A percentile compares a stretch with the other conserved stretches of the same genome.
phyloP scores from a whole-genome alignment of 2,888 invertebrate species.

The Acanthacorydalis orientalis region DNA sequence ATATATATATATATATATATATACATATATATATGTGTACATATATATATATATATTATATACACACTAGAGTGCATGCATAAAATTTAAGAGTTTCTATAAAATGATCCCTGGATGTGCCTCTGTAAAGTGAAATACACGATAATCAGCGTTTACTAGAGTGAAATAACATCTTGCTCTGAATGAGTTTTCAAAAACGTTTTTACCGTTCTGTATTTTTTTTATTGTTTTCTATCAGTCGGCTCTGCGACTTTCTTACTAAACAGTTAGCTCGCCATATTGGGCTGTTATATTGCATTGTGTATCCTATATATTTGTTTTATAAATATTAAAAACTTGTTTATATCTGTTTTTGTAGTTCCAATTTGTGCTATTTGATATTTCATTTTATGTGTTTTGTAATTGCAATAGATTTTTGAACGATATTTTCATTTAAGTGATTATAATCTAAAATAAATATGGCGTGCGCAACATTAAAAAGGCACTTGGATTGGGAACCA shows the following conservation, averaged over 20 bases:
- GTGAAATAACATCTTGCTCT: background rate
- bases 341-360: background rate
- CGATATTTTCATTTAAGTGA: background rate
- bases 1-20: no score
- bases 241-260: background rate
- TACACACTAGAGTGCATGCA: no score
- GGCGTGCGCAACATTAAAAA: constrained; percentile 96
- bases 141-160: background rate
- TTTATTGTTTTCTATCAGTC: constrained; percentile 1
- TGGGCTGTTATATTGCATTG: background rate
- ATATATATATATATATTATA: no score
- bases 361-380: background rate
- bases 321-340: background rate
- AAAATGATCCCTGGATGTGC: no score
- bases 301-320: background rate
- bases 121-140: no score
- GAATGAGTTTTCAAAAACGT: background rate
- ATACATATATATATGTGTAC: no score
- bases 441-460: constrained; percentile 38
- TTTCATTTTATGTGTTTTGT: background rate
- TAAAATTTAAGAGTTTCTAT: no score
- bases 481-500: constrained; percentile 89
- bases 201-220: constrained; percentile 1
- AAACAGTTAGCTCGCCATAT: constrained; percentile 1
- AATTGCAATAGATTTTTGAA: background rate